A percentile compares a stretch with the other conserved stretches of the same genome.
Conservation (phyloP, 1,140 invertebrate genomes). For the Drosophila dunni region DNA sequence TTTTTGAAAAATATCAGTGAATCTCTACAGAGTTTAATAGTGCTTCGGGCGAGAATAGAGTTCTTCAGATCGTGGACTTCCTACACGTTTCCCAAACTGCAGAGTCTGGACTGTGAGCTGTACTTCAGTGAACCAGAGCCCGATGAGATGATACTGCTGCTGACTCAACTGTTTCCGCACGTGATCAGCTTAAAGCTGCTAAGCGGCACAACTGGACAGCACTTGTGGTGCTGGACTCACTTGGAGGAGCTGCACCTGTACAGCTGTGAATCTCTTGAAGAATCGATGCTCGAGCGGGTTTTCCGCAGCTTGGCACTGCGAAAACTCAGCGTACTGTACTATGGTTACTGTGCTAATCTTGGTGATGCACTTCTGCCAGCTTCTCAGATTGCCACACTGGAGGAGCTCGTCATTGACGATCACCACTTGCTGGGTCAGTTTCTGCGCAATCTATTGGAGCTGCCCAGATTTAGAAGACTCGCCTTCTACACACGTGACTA, state of each 20-base stretch:
- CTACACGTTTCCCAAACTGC: constrained; percentile 42
- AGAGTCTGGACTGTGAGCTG: constrained; percentile 22
- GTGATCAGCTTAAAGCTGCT: constrained; percentile 37
- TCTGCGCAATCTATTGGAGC: constrained; percentile 32
- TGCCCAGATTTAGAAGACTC: constrained; percentile 43
- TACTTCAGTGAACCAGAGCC: not conserved
- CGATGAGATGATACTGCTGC: constrained; percentile 38
- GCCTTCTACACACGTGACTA: constrained; percentile 63
- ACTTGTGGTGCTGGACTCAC: constrained; percentile 42
- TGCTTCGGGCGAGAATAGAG: not conserved
- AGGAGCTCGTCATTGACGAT: constrained; percentile 62
- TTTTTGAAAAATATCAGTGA: constrained; percentile 30
- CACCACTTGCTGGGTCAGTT: constrained; percentile 56
- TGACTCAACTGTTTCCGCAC: constrained; percentile 52
- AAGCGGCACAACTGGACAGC: constrained; percentile 41
- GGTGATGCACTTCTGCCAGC: constrained; percentile 5
- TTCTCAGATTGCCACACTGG: constrained; percentile 39
- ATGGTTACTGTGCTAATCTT: constrained; percentile 51
- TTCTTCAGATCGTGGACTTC: constrained; percentile 23
- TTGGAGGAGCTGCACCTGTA: constrained; percentile 55
- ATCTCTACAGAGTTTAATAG: constrained; percentile 32
- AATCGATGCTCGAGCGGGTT: not conserved
- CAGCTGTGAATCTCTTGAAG: constrained; percentile 55
- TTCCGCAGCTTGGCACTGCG: constrained; percentile 33
- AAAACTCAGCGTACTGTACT: constrained; percentile 57